Percentiles rank a stretch among this genome's conserved stretches.
phyloP scores from a whole-genome alignment of 2,888 invertebrate genomes.

The Lobophora halterata region DNA sequence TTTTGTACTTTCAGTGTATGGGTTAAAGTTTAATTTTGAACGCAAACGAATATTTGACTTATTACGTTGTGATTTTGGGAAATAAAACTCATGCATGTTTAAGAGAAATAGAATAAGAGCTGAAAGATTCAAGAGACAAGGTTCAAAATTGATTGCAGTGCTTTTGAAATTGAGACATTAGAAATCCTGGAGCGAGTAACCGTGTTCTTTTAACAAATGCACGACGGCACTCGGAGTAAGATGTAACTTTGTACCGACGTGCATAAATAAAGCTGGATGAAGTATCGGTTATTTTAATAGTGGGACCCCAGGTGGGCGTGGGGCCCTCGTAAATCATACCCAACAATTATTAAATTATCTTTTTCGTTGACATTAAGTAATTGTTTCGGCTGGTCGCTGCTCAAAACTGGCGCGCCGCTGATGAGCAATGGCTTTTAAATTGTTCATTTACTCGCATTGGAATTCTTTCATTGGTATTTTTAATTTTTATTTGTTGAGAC shows the following conservation, averaged over 20 bases:
- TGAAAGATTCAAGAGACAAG: conserved; percentile 31
- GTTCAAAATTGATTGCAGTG: conserved; percentile 39
- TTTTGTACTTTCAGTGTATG: conserved; percentile 40
- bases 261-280: conserved; percentile 72
- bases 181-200: conserved; percentile 74
- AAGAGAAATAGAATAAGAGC: conserved; percentile 38
- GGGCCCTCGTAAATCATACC: conserved; percentile 72
- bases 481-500: conserved; percentile 34
- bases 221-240: conserved; percentile 70
- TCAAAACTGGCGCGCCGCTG: conserved; percentile 59
- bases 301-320: conserved; percentile 71
- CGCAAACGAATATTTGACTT: conserved; percentile 33
- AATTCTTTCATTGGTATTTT: conserved; percentile 54
- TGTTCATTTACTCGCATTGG: conserved; percentile 49
- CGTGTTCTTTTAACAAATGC: conserved; percentile 80
- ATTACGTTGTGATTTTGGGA: conserved; percentile 42
- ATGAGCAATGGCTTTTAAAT: conserved; percentile 66
- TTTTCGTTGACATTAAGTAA: conserved; percentile 80
- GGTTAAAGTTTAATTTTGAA: conserved; percentile 44
- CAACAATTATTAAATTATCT: conserved; percentile 80
- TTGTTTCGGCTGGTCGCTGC: conserved; percentile 64
- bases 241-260: conserved; percentile 68
- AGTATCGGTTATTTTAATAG: conserved; percentile 75
- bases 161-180: conserved; percentile 76
- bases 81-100: conserved; percentile 51